Evolutionary conservation across 2,113 vertebrate genomes (phyloP).

Genomic region (Centropristis striata): DNA sequence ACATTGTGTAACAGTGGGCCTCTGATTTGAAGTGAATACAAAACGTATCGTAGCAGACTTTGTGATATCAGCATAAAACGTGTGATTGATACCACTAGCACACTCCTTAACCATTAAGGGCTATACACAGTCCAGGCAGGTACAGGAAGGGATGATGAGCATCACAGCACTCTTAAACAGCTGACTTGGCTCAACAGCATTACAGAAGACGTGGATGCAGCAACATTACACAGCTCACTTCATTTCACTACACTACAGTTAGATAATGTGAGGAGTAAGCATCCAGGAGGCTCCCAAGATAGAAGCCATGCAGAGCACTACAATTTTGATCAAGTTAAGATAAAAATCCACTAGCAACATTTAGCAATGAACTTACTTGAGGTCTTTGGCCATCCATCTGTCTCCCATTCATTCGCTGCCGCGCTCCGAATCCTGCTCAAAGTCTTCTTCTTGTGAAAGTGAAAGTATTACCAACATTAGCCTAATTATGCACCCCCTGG

Average conservation of each 20-base stretch:
- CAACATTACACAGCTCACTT: slow-evolving; percentile 6
- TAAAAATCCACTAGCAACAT: neutral
- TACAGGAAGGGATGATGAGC: slow-evolving; percentile 16
- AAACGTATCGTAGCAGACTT: too few relatives aligned
- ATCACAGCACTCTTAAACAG: slow-evolving; percentile 8
- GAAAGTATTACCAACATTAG: too few relatives aligned
- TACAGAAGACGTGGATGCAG: neutral
- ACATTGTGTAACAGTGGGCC: too few relatives aligned
- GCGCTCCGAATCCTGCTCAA: too few relatives aligned
- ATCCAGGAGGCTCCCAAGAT: neutral
- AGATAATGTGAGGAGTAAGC: slow-evolving; percentile 15
- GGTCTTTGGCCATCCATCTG: too few relatives aligned
- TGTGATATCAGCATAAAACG: too few relatives aligned
- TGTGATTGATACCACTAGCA: too few relatives aligned
- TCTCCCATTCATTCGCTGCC: too few relatives aligned
- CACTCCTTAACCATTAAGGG: slow-evolving; percentile 19
- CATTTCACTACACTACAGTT: slow-evolving; percentile 12
- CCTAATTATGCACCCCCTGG: too few relatives aligned
- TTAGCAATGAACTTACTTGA: too few relatives aligned
- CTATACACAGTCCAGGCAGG: slow-evolving; percentile 25
- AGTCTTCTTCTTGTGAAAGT: too few relatives aligned
- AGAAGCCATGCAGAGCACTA: slow-evolving; percentile 2
- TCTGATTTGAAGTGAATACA: too few relatives aligned
- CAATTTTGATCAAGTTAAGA: neutral
- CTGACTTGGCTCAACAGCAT: slow-evolving; percentile 11